These are phyloP conservation scores for Streblospio benedicti DNA, from an alignment of 1,140 invertebrate genomes.

Conservation along the genomic window DNA sequence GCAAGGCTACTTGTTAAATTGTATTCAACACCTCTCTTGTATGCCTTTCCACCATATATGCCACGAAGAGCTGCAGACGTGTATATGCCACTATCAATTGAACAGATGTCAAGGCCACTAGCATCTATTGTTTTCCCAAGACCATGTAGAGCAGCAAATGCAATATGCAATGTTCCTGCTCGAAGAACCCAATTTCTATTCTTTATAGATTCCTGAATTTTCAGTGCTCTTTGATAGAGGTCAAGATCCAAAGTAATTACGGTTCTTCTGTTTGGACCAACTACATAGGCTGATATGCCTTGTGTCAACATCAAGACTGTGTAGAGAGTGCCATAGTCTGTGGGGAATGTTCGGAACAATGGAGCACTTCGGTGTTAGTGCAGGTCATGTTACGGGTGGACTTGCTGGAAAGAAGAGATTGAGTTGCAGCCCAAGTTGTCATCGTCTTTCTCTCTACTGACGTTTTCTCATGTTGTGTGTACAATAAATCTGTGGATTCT, in stretches of 20 bases:
- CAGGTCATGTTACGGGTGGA: no score
- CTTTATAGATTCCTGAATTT: not conserved
- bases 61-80: not conserved
- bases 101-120: not conserved
- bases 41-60: not conserved
- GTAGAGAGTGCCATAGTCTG: not conserved
- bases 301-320: not conserved
- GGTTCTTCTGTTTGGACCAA: not conserved
- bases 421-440: no score
- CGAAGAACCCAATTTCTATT: not conserved
- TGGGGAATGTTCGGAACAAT: not conserved
- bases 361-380: no score
- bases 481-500: no score
- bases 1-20: not conserved
- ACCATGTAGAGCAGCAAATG: not conserved
- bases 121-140: not conserved
- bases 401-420: no score
- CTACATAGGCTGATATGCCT: not conserved
- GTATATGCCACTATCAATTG: slow-evolving; percentile 5
- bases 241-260: not conserved
- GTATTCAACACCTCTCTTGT: slow-evolving; percentile 3
- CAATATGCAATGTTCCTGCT: not conserved
- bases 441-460: no score
- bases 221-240: not conserved
- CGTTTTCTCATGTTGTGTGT: no score